Conservation (phyloP, 2,888 invertebrate genomes). For the Rhogogaster chlorosoma region DNA sequence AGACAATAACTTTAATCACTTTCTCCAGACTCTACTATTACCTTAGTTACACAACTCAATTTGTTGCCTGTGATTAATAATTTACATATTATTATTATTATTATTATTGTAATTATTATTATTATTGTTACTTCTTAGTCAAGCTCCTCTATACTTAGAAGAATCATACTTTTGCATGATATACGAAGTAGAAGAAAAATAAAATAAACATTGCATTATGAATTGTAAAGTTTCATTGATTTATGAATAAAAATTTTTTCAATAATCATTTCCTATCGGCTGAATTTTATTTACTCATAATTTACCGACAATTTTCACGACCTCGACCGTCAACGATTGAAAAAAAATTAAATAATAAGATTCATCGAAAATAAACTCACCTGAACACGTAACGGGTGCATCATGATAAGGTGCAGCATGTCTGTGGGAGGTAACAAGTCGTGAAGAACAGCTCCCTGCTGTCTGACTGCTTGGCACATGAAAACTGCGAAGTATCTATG, state of each 20-base stretch:
- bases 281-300: neutral
- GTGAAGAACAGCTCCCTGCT: constrained; percentile 87
- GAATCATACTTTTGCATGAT: neutral
- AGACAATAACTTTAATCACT: neutral
- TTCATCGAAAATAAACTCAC: constrained; percentile 80
- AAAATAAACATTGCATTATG: neutral
- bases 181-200: neutral
- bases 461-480: constrained; percentile 90
- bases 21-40: neutral
- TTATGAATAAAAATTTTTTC: neutral
- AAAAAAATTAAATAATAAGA: neutral
- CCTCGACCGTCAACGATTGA: neutral
- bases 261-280: neutral
- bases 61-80: constrained; percentile 43
- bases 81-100: neutral
- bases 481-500: constrained; percentile 96
- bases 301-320: too few relatives aligned
- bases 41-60: constrained; percentile 38
- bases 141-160: neutral
- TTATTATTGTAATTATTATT: neutral
- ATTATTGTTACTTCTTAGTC: neutral
- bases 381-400: constrained; percentile 96
- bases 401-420: constrained; percentile 89
- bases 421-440: constrained; percentile 90
- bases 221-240: neutral